Base-by-base conservation (phyloP, 2,113 vertebrate genomes). In the Alethe castanea region DNA sequence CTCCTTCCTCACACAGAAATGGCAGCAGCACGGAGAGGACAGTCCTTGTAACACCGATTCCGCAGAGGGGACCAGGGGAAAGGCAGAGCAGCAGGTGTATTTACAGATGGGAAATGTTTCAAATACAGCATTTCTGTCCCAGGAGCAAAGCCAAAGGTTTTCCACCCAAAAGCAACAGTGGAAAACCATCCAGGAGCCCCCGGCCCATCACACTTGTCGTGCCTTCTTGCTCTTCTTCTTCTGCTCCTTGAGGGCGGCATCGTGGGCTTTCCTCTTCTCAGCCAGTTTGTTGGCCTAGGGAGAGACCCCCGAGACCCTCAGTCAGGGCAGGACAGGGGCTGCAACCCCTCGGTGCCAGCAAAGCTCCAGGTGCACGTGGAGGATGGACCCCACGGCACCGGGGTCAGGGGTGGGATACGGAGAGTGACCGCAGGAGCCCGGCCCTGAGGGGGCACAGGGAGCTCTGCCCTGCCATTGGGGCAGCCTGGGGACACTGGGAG, bases 271-370 rank as follows among this genome's bases (percentile, higher is more conserved):
- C 88, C 99, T 98, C 97, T 99, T 99, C 3, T 98, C 98, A 5
- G 99, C 97, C 6, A 99, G 98, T 92, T 99, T 99, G 96, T 99
- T 99, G 3, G 98, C 99, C 99, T 99, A 97, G 50, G 31, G 92
- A 94, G 64, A 86, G 70, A 76, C 3, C 24, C 88, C 88, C 38
- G 0, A 36, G 61, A 53, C 2, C 19, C 64, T 1, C 9, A 2
- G 62, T 87, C 42, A 95, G 79, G 9, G 42, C 56, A 56, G 71
- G 35, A 23, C 6, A 36, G 45, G 26, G 45, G 19, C 22, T 24
- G n/a, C 45, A 26, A 17, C 4, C 18, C 20, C 65, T 7, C 0
- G 0, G 17, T 13, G 17, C 52, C 77, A 64, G n/a, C 44, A 4
- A 38, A 47, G 9, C 60, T 33, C 9, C 57, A 9, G 19, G 14